Evolutionary conservation across 2,888 invertebrate species (phyloP).

Genomic region (Phalera bucephala): DNA sequence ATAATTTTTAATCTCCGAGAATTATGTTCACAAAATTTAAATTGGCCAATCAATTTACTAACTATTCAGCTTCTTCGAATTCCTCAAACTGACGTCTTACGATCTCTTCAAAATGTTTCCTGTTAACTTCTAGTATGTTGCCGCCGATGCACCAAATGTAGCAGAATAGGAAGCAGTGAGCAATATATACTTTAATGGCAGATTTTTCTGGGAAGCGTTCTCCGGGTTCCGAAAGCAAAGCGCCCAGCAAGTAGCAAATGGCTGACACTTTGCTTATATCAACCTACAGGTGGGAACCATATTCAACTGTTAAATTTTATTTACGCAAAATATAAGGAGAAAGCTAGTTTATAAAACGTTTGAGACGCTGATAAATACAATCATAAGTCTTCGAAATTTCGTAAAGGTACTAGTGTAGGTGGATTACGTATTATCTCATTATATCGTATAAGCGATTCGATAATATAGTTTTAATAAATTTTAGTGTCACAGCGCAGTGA

Average conservation of each 20-base stretch:
- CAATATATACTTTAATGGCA: conserved; percentile 85
- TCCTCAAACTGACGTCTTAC: conserved; percentile 87
- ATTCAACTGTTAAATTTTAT: not conserved
- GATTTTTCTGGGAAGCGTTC: conserved; percentile 84
- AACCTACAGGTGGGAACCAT: conserved; percentile 76
- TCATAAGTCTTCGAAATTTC: no score
- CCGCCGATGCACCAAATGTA: conserved; percentile 95
- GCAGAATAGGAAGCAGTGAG: conserved; percentile 91
- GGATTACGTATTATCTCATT: no score
- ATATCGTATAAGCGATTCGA: no score
- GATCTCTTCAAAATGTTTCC: conserved; percentile 87
- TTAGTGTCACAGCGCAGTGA: no score
- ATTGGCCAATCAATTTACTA: no score
- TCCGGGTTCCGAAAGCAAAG: conserved; percentile 85
- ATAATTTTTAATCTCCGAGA: no score
- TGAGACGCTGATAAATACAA: no score
- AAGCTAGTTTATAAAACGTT: no score
- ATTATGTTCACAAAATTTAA: no score
- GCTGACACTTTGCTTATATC: conserved; percentile 92
- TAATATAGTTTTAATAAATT: no score
- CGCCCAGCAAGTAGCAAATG: conserved; percentile 88
- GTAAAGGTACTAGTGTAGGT: no score
- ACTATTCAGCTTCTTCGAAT: conserved; percentile 85
- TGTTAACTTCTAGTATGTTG: conserved; percentile 88
- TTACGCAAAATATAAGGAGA: not conserved